A percentile compares a stretch with the other conserved stretches of the same genome.
Evolutionary conservation across 2,888 invertebrate species (phyloP).

Genomic region (Lagria hirta): DNA sequence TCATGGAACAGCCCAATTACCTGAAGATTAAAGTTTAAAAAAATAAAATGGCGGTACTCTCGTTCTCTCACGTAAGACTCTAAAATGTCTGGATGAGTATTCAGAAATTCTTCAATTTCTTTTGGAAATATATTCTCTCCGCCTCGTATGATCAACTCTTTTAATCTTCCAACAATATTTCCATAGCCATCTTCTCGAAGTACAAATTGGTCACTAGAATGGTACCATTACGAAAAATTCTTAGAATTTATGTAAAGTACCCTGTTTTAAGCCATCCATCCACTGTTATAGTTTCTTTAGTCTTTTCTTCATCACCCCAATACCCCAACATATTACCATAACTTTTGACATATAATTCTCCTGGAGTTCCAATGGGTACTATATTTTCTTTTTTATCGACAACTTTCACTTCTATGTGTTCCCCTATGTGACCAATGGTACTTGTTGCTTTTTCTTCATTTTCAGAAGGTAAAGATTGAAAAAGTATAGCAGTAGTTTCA

Average conservation of each 20-base stretch:
- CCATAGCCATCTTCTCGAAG: slow-evolving; percentile 71
- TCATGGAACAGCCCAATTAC: slow-evolving; percentile 74
- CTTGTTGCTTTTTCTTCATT: slow-evolving; percentile 50
- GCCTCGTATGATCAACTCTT: slow-evolving; percentile 78
- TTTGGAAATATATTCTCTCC: slow-evolving; percentile 84
- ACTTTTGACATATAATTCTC: slow-evolving; percentile 76
- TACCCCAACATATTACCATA: slow-evolving; percentile 80
- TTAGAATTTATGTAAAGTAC: slow-evolving; percentile 35
- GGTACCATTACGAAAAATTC: neutral
- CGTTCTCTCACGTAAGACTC: slow-evolving; percentile 72
- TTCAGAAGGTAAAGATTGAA: slow-evolving; percentile 59
- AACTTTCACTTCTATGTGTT: slow-evolving; percentile 65
- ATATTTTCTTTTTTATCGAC: slow-evolving; percentile 64
- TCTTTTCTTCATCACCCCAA: slow-evolving; percentile 77
- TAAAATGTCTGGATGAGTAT: slow-evolving; percentile 69
- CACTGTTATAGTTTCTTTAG: slow-evolving; percentile 63
- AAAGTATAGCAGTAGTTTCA: slow-evolving; percentile 59
- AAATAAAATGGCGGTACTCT: too few species aligned
- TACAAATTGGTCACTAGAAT: slow-evolving; percentile 66
- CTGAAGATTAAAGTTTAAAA: too few species aligned
- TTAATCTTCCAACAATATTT: slow-evolving; percentile 69
- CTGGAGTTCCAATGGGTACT: slow-evolving; percentile 70
- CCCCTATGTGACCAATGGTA: slow-evolving; percentile 60
- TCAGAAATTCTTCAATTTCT: slow-evolving; percentile 78
- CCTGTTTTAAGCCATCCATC: slow-evolving; percentile 83